These are phyloP conservation scores for Thymallus thymallus DNA, from an alignment of 2,113 vertebrate species.

Conservation along the genomic window DNA sequence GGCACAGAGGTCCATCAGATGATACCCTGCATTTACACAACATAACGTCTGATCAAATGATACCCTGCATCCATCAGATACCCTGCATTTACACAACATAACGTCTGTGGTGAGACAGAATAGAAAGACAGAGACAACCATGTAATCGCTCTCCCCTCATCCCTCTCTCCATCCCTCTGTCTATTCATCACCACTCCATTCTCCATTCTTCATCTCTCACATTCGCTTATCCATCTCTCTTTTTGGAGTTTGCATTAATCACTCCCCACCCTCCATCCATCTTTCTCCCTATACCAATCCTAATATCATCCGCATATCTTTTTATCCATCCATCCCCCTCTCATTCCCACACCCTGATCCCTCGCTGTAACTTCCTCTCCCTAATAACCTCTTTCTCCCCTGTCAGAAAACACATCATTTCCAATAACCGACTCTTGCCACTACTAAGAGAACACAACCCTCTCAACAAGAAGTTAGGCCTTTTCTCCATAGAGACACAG, in stretches of 20 bases:
- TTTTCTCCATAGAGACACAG: slow-evolving; percentile 22
- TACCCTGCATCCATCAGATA: slow-evolving; percentile 18
- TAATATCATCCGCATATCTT: background rate
- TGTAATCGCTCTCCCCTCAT: slow-evolving; percentile 1
- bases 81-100: slow-evolving; percentile 27
- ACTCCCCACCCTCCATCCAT: background rate
- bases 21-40: slow-evolving; percentile 27
- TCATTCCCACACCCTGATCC: background rate
- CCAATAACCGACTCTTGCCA: background rate
- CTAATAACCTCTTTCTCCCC: background rate
- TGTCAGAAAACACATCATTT: background rate
- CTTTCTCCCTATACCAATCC: background rate
- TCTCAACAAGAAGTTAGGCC: slow-evolving; percentile 57
- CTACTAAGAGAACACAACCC: slow-evolving; percentile 16
- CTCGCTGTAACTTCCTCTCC: background rate
- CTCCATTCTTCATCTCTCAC: background rate
- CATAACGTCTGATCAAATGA: slow-evolving; percentile 33
- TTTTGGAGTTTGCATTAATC: background rate
- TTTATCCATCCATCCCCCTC: background rate
- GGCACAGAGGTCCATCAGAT: slow-evolving; percentile 25
- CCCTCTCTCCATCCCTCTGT: background rate
- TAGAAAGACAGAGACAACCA: slow-evolving; percentile 25
- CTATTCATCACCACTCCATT: slow-evolving; percentile 22
- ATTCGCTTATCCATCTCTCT: background rate
- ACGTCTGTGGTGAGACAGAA: slow-evolving; percentile 45